Base-by-base conservation (phyloP, 2,888 invertebrate genomes). In the Lacanobia wlatinum region DNA sequence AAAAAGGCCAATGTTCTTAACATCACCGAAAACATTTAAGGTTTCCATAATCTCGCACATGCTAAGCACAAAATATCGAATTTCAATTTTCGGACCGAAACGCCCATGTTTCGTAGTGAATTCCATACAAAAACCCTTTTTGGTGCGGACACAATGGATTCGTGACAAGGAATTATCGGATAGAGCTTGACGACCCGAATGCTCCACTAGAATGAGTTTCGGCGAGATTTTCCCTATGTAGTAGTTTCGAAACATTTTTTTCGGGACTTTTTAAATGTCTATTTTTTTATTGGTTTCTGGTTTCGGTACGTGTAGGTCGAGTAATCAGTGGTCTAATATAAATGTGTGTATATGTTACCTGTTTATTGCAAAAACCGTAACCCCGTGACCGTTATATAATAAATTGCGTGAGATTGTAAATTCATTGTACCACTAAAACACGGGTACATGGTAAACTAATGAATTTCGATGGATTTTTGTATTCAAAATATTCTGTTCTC, bases 151-250 rank as follows among this genome's bases (percentile, higher is more conserved):
- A 88, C 88, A 88, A 88, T 87, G 67, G 84, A 74, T 80, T 68
- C 75, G 84, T 87, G 88, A 88, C 89, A 89, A 70, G 84, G 88
- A 86, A 89, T 88, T 88, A 88, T 88, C 84, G 86, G 74, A 59
- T 67, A n/a, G 69, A 43, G 70, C 78, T 78, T 82, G 77, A 76
- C 82, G 78, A 82, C 84, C 76, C 76, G 70, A 85, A 84, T 76
- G 75, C 46, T 71, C 67, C 80, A 80, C 59, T 73, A 84, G 87
- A 88, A 85, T 84, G 74, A 78, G 71, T 74, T 80, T 64, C 21
- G 53, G 59, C 61, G 50, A 70, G 70, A 80, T 78, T 84, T 87
- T 85, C 53, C 43, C 64, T n/a, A 62, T 66, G 62, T 64, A 55
- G 56, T 67, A 62, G 46, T 62, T 60, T 43, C 16, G 23, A 50